phyloP scores from a whole-genome alignment of 1,140 invertebrate genomes.

The Druon quercuslanigerum region DNA sequence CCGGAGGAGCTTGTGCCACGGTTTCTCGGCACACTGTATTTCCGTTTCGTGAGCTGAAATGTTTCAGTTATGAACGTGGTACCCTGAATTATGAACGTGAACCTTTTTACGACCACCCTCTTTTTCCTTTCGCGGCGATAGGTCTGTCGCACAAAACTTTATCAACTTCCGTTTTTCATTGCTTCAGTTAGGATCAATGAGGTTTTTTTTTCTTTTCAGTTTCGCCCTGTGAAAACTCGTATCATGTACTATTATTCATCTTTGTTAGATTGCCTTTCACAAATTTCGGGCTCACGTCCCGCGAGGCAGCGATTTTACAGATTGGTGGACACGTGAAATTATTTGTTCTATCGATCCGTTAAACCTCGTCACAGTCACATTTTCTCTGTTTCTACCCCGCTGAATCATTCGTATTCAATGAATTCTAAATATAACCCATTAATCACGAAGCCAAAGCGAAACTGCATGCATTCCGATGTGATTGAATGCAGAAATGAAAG shows the following conservation, averaged over 20 bases:
- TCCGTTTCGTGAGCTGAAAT: slow-evolving; percentile 9
- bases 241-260: slow-evolving; percentile 8
- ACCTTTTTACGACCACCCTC: slow-evolving; percentile 12
- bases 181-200: neutral
- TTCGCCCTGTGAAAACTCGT: no score
- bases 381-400: slow-evolving; percentile 15
- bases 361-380: slow-evolving; percentile 21
- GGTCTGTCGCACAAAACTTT: neutral
- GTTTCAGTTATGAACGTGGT: slow-evolving; percentile 24
- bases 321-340: slow-evolving; percentile 15
- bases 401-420: slow-evolving; percentile 30
- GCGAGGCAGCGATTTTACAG: slow-evolving; percentile 13
- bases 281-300: neutral
- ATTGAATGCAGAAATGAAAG: slow-evolving; percentile 18
- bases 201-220: no score
- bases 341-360: slow-evolving; percentile 29
- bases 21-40: slow-evolving; percentile 19
- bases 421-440: slow-evolving; percentile 29
- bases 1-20: slow-evolving; percentile 25
- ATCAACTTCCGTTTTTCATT: slow-evolving; percentile 1
- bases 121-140: neutral
- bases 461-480: slow-evolving; percentile 14
- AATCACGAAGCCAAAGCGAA: slow-evolving; percentile 13
- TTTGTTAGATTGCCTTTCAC: slow-evolving; percentile 1
- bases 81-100: slow-evolving; percentile 21